These are phyloP conservation scores for Graptemys geographica DNA, from an alignment of 2,797 vertebrate species.

Conservation along the genomic window DNA sequence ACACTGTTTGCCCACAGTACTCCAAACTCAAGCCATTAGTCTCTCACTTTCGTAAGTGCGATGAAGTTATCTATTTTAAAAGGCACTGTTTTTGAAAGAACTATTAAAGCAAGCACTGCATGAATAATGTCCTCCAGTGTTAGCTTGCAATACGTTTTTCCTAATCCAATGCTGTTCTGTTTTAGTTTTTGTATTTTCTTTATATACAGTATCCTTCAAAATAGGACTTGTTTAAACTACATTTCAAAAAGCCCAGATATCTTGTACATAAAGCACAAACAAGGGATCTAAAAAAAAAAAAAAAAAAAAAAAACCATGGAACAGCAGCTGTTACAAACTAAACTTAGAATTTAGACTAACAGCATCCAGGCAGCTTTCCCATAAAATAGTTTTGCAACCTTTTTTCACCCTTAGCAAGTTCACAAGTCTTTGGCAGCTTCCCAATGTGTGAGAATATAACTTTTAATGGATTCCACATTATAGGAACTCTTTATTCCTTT, in stretches of 20 bases:
- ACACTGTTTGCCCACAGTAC: not conserved
- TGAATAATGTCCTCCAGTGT: not conserved
- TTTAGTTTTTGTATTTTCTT: not conserved
- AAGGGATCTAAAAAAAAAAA: not conserved
- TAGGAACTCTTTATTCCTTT: not conserved
- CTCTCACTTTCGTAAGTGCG: not conserved
- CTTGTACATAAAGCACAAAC: not conserved
- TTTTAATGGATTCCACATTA: not conserved
- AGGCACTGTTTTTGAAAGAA: not conserved
- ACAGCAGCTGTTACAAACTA: not conserved
- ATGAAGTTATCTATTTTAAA: not conserved
- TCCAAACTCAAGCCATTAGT: not conserved
- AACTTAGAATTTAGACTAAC: fast-evolving
- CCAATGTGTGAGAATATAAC: not conserved
- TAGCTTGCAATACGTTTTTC: not conserved
- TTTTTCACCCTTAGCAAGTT: conserved; percentile 1
- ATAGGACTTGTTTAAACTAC: not conserved
- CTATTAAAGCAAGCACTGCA: not conserved
- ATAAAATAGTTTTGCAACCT: not conserved
- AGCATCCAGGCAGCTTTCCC: conserved; percentile 5
- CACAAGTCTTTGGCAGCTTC: not conserved
- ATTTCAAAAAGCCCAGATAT: not conserved
- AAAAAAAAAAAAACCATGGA: not conserved
- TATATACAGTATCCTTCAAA: not conserved
- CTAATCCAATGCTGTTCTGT: not conserved